phyloP scores from a whole-genome alignment of 1,140 invertebrate species.

The Trichomalopsis sarcophagae region DNA sequence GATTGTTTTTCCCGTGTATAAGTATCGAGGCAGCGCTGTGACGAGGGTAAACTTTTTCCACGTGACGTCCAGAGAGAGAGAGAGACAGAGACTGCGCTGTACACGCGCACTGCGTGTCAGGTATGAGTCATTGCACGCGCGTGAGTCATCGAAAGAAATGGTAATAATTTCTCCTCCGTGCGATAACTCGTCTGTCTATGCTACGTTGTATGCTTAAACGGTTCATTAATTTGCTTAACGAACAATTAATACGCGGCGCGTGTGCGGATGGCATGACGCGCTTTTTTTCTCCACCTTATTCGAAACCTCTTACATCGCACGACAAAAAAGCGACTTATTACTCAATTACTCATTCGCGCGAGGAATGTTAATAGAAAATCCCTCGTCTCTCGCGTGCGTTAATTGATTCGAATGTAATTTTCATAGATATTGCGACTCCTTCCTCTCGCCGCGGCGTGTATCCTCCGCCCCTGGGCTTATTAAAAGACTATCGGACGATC shows the following conservation, averaged over 20 bases:
- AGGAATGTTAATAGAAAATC: slow-evolving; percentile 43
- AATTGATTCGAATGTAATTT: slow-evolving; percentile 18
- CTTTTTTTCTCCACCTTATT: not conserved
- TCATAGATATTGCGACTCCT: slow-evolving; percentile 36
- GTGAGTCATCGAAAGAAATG: no score
- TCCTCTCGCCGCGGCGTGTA: not conserved
- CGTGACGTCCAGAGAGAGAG: no score
- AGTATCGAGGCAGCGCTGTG: not conserved
- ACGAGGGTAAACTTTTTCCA: not conserved
- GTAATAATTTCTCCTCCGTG: no score
- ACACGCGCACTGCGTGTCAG: no score
- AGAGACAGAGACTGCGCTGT: no score
- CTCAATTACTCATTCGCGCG: slow-evolving; percentile 39
- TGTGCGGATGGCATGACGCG: no score
- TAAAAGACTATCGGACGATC: slow-evolving; percentile 48
- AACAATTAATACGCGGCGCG: not conserved
- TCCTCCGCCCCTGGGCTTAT: slow-evolving; percentile 18
- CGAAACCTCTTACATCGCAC: not conserved
- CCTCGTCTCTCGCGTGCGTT: not conserved
- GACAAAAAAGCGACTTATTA: slow-evolving; percentile 6
- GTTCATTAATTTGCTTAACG: not conserved
- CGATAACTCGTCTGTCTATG: no score
- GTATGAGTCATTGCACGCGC: no score
- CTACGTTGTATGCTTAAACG: not conserved
- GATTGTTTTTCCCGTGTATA: not conserved